These are phyloP conservation scores for Galendromus occidentalis DNA, from an alignment of 1,140 invertebrate species.

Conservation along the genomic window DNA sequence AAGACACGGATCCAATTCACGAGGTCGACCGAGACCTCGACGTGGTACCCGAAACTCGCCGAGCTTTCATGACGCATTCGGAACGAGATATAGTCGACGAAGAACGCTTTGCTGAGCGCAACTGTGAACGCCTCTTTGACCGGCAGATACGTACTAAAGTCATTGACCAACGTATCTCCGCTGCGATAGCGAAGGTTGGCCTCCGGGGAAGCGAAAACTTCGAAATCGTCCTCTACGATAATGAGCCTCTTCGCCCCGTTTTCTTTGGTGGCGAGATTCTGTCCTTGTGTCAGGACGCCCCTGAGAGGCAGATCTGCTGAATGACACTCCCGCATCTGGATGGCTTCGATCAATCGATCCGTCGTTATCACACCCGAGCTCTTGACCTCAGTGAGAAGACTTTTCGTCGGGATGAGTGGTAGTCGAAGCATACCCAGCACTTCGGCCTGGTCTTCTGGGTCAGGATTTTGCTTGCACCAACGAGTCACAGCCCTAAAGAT, in stretches of 20 bases:
- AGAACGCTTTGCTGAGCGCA: constrained; percentile 60
- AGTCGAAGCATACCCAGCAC: constrained; percentile 44
- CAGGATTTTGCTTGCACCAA: constrained; percentile 58
- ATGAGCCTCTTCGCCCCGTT: too few species aligned
- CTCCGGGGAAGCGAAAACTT: too few species aligned
- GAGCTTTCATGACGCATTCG: constrained; percentile 81
- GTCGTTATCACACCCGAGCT: constrained; percentile 61
- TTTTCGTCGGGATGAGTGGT: constrained; percentile 61
- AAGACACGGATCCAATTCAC: constrained; percentile 81
- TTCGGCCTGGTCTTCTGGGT: constrained; percentile 15
- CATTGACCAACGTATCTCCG: too few species aligned
- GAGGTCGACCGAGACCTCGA: constrained; percentile 88
- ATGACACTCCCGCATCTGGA: constrained; percentile 59
- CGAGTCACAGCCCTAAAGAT: constrained; percentile 70
- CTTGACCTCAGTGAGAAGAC: constrained; percentile 66
- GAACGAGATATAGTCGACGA: constrained; percentile 80
- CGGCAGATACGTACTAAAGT: too few species aligned
- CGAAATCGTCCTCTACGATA: too few species aligned
- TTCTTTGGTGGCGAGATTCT: too few species aligned
- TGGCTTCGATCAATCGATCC: constrained; percentile 80
- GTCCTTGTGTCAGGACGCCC: too few species aligned
- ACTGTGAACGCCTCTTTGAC: too few species aligned
- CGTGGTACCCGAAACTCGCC: constrained; percentile 75
- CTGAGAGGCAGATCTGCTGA: too few species aligned
- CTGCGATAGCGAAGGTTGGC: too few species aligned